Base-by-base conservation (phyloP, 2,113 vertebrate species). In the Nesospiza acunhae region DNA sequence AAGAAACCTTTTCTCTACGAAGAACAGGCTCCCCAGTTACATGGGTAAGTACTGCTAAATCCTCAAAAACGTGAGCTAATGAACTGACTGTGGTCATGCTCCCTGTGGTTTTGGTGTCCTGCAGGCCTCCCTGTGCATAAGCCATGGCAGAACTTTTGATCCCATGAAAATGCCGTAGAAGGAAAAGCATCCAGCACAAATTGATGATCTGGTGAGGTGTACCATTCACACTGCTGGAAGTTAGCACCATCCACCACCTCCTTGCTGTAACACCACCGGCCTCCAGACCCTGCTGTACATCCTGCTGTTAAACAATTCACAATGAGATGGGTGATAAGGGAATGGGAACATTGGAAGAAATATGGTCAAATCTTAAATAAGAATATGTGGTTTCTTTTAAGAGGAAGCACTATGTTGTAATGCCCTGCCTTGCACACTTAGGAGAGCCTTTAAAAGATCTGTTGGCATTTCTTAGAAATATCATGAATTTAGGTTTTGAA, bases 121-220 rank as follows among this genome's bases (percentile, higher is more conserved):
- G 89, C 90, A 97, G 95, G 62, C 75, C 77, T 69, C 56, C 89
- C 93, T 22, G 53, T 89, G 77, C 82, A 24, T 96, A 93, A 82
- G 39, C 87, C 91, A 95, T 89, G 94, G 96, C 56, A 96, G 98
- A 96, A 37, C 39, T 88, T 94, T 92, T 97, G 96, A 98, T 97
- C 91, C 81, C 78, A 80, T 30, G 59, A 76, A 89, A 77, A 94
- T 21, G 91, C 47, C 7, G 2, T 16, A 94, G 95, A 97, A 97
- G 53, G 87, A 92, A 93, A 97, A 69, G 63, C 46, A 68, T 68
- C 77, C 39, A 47, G 84, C 42, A 87, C 77, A 63, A 89, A 80
- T 5, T 22, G 39, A 62, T 80, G 87, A 74, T 81, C 55, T 72
- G 58, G 35, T 69, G 53, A 83, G 64, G 33, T 11, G 39, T 6